Conservation (phyloP, 1,140 invertebrate genomes). For the Lineus longissimus region DNA sequence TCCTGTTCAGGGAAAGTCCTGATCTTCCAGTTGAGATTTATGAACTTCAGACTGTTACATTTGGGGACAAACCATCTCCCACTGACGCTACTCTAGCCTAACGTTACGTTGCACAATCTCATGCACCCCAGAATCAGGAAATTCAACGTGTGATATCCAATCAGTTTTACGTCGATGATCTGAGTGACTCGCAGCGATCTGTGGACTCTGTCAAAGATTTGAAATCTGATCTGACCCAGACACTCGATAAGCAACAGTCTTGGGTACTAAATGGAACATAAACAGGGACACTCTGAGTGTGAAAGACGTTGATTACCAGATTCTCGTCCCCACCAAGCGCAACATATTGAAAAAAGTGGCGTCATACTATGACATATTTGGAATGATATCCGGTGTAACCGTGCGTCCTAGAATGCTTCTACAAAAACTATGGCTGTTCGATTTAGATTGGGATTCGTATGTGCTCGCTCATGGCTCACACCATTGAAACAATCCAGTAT, state of each 20-base stretch:
- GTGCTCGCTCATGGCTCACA: not conserved
- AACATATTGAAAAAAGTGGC: not conserved
- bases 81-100: not conserved
- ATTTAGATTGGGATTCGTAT: constrained; percentile 5
- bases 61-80: not conserved
- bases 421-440: constrained; percentile 3
- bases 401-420: not conserved
- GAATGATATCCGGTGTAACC: not conserved
- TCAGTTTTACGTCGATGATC: constrained; percentile 4
- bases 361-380: constrained; percentile 1
- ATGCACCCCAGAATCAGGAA: not conserved
- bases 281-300: not conserved
- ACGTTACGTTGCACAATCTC: not conserved
- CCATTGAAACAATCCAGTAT: not conserved
- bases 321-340: not conserved
- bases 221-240: not conserved
- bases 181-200: constrained; percentile 6
- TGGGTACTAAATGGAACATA: constrained; percentile 3
- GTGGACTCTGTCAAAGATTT: not conserved
- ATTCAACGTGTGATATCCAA: constrained; percentile 3
- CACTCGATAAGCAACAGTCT: not conserved
- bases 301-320: not conserved
- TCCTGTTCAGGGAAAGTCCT: constrained; percentile 1
- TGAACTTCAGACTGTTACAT: not conserved
- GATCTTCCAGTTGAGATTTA: not conserved